phyloP scores from a whole-genome alignment of 2,113 vertebrate species.

The Okapia johnstoni region DNA sequence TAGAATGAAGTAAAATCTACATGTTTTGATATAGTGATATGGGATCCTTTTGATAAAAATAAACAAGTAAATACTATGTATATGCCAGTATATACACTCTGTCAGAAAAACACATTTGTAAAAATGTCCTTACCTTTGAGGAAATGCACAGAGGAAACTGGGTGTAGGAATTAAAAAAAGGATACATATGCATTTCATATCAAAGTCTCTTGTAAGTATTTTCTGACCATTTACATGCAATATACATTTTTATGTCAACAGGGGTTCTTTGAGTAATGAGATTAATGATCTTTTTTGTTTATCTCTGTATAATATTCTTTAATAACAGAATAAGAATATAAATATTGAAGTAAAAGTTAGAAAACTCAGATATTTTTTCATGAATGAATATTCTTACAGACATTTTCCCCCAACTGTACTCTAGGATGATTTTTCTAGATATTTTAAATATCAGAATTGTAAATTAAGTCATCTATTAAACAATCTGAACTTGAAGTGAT shows the following conservation, averaged over 20 bases:
- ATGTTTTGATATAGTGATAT: neutral
- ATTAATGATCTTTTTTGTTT: neutral
- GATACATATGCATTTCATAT: neutral
- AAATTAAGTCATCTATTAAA: conserved; percentile 17
- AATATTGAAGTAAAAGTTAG: neutral
- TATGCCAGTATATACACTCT: neutral
- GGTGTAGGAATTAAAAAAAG: neutral
- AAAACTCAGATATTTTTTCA: neutral
- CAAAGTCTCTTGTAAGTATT: neutral
- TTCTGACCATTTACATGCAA: neutral
- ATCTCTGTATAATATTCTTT: neutral
- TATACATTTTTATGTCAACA: neutral
- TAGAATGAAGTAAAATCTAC: neutral
- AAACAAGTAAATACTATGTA: neutral
- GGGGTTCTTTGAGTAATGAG: neutral
- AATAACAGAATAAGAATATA: neutral
- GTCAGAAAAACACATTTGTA: neutral
- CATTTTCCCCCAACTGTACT: neutral
- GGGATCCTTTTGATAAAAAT: neutral
- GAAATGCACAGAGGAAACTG: neutral
- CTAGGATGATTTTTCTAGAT: neutral
- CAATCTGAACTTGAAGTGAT: neutral
- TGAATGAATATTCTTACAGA: neutral
- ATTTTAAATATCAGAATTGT: conserved; percentile 28
- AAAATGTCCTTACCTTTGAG: neutral